Conservation (phyloP, 2,888 invertebrate genomes). For the Euplexia lucipara region DNA sequence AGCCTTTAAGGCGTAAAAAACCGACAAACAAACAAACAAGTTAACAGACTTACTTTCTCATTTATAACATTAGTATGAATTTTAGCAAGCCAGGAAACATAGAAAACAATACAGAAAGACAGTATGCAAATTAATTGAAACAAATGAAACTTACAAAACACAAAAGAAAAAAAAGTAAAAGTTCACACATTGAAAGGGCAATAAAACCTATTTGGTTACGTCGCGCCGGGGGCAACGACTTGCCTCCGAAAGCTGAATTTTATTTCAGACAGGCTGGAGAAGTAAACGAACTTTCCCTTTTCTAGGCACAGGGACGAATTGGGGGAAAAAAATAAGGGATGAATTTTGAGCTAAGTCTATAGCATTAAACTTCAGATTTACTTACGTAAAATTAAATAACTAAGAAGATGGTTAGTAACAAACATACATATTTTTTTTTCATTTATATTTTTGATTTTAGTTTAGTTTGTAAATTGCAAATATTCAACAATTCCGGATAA, state of each 20-base stretch:
- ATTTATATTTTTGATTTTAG: too few species aligned
- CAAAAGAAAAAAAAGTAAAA: slow-evolving; percentile 31
- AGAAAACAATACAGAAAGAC: neutral
- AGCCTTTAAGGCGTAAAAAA: too few species aligned
- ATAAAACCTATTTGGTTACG: slow-evolving; percentile 66
- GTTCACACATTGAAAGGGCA: slow-evolving; percentile 57
- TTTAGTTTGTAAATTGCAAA: too few species aligned
- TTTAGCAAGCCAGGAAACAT: too few species aligned
- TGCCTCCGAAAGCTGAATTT: slow-evolving; percentile 74
- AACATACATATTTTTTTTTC: too few species aligned
- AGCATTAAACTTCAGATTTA: neutral
- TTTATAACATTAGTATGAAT: too few species aligned
- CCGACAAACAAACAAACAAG: too few species aligned
- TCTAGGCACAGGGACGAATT: slow-evolving; percentile 70
- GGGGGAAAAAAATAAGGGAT: slow-evolving; percentile 23
- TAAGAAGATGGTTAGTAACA: too few species aligned
- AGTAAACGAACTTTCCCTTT: slow-evolving; percentile 84
- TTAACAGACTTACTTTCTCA: too few species aligned
- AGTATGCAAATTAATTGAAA: neutral
- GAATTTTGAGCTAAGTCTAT: neutral
- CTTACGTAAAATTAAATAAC: too few species aligned
- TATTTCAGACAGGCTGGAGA: slow-evolving; percentile 75
- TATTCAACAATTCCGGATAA: too few species aligned
- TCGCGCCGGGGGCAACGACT: slow-evolving; percentile 73
- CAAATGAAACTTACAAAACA: neutral